phyloP scores from a whole-genome alignment of 2,888 invertebrate genomes.

The Drosophila multiciliata region DNA sequence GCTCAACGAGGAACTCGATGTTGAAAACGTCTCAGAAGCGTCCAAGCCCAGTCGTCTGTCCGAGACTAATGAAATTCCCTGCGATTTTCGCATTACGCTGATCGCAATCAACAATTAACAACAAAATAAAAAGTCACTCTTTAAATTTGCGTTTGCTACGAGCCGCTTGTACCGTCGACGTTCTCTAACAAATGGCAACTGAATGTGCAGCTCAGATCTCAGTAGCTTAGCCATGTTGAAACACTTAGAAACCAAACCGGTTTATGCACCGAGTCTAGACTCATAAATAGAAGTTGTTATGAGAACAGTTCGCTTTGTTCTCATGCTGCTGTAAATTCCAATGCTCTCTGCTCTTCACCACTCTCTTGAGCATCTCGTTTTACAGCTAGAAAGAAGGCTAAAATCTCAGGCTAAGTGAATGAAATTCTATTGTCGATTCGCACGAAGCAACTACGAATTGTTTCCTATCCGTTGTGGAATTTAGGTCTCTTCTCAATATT shows the following conservation, averaged over 20 bases:
- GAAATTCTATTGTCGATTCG: constrained; percentile 5
- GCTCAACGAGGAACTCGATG: constrained; percentile 76
- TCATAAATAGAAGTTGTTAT: constrained; percentile 7
- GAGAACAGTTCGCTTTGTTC: constrained; percentile 13
- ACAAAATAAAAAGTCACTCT: background rate
- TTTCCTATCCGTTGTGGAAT: constrained; percentile 2
- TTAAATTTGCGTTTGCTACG: background rate
- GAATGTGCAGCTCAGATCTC: constrained; percentile 31
- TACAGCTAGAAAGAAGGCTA: constrained; percentile 9
- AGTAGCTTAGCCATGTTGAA: constrained; percentile 18
- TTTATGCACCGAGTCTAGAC: constrained; percentile 16
- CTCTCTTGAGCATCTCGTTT: constrained; percentile 40
- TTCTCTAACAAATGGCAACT: constrained; percentile 46
- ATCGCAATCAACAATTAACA: constrained; percentile 9
- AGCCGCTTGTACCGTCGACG: constrained; percentile 31
- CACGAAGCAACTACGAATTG: constrained; percentile 3
- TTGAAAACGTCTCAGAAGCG: constrained; percentile 79
- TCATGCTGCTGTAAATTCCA: constrained; percentile 37
- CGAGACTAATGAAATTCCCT: constrained; percentile 41
- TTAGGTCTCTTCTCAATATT: background rate
- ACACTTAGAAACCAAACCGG: constrained; percentile 38
- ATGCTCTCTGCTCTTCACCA: constrained; percentile 11
- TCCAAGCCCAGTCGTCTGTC: constrained; percentile 52
- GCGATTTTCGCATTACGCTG: constrained; percentile 66
- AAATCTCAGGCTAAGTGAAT: constrained; percentile 5